phyloP scores from a whole-genome alignment of 2,888 invertebrate genomes.

The Hydrotaea cyrtoneurina region DNA sequence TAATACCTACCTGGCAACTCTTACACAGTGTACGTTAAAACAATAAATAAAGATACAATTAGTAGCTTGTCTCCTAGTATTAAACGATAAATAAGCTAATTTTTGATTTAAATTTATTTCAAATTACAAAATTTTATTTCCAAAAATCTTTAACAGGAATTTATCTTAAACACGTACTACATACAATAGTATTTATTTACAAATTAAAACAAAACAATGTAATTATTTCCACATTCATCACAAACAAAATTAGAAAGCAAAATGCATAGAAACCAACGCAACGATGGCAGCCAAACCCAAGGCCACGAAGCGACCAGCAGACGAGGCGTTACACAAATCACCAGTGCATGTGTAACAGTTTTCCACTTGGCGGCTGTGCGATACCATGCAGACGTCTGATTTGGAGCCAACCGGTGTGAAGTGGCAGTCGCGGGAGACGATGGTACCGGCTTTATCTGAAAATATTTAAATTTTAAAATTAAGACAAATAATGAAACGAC shows the following conservation, averaged over 20 bases:
- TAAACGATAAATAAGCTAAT: no score
- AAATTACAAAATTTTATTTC: constrained; percentile 3
- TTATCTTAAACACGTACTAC: neutral
- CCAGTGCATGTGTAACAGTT: constrained; percentile 85
- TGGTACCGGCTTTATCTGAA: constrained; percentile 76
- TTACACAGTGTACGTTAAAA: no score
- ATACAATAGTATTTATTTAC: constrained; percentile 18
- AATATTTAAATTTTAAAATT: neutral
- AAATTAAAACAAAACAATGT: constrained; percentile 12
- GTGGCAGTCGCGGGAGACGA: constrained; percentile 78
- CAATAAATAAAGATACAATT: no score
- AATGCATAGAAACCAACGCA: constrained; percentile 72
- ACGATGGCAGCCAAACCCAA: constrained; percentile 73
- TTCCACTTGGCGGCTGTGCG: constrained; percentile 76
- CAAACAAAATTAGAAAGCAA: constrained; percentile 72
- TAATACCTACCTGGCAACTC: no score
- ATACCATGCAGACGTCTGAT: constrained; percentile 75
- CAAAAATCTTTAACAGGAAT: neutral
- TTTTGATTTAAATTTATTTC: no score
- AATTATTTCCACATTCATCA: neutral
- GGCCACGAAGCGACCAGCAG: constrained; percentile 73
- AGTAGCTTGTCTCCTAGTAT: no score
- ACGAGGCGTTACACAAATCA: constrained; percentile 84
- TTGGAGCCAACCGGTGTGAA: constrained; percentile 77
- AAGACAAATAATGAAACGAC: constrained; percentile 30